phyloP scores from a whole-genome alignment of 2,113 vertebrate species.

The Spermophilus dauricus region DNA sequence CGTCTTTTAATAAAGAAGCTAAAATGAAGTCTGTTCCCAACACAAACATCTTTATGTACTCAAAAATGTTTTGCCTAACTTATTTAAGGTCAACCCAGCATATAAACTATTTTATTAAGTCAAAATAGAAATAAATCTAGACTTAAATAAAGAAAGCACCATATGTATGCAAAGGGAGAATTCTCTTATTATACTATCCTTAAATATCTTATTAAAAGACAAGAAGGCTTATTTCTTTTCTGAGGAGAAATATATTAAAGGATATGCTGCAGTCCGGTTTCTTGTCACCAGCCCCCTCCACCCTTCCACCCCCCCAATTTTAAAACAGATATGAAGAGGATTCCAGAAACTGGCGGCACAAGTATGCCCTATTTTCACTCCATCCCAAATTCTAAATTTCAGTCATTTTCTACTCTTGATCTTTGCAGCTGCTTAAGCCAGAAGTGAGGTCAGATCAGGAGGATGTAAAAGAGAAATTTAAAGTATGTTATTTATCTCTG shows the following conservation, averaged over 20 bases:
- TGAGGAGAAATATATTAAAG: neutral
- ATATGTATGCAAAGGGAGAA: neutral
- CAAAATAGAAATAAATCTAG: neutral
- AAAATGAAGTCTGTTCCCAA: neutral
- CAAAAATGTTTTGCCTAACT: neutral
- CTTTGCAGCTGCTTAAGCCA: neutral
- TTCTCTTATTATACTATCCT: neutral
- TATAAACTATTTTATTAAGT: neutral
- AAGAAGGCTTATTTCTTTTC: neutral
- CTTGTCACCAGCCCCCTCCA: no score
- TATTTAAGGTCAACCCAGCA: neutral
- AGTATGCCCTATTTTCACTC: neutral
- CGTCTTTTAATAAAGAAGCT: slow-evolving; percentile 20
- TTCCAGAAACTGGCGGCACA: neutral
- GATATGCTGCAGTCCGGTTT: no score
- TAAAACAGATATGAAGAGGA: neutral
- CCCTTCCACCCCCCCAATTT: neutral
- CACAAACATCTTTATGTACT: neutral
- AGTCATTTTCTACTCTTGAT: neutral
- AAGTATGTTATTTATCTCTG: neutral
- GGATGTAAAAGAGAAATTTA: neutral
- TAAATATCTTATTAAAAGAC: neutral
- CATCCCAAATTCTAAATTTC: neutral
- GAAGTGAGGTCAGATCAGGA: neutral
- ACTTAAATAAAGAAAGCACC: neutral